Evolutionary conservation across 2,888 invertebrate genomes (phyloP), one percentile per base, ranked within the genome.

Genomic region (Zygaena filipendulae): DNA sequence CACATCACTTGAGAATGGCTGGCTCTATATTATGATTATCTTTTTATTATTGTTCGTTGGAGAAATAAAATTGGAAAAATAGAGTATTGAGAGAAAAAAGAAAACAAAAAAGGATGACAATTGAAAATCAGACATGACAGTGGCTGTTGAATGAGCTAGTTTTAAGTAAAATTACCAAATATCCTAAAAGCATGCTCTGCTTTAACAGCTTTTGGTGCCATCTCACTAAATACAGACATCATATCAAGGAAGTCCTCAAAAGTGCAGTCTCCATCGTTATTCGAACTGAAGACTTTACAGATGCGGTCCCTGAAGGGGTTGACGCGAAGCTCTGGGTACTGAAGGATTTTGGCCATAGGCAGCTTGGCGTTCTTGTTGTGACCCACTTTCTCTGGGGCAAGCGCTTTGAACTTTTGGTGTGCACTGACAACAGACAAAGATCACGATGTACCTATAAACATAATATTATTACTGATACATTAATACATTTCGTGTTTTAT

Each of bases 221-320:
- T 87, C 49, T 95, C 93, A 57, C 94, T 92, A 48, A 97, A 93
- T 10, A 95, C 95, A 0, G 95, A 95, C 90, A 96, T 95, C 95
- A 97, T 95, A 52, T 97, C 96, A 3, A 97, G 81, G 56, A 95
- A 97, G 62, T 97, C 96, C 67, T 97, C 95, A 70, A 97, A 97
- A 0, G 92, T 93, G 59, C 95, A 90, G 59, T 94, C 92, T 3
- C 95, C 95, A 61, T 92, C 91, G 40, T 91, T 91, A 58, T 88
- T 90, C 1, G 91, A 91, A 58, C 91, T 92, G 48, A 92, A 92
- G n/a, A 95, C 92, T 60, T 91, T 90, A 53, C 95, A 95, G 39
- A 97, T 94, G 29, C 95, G 80, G 51, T 95, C 92, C 20, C 91
- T 87, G 67, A 97, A 96, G 1, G 96, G 96, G 68, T 96, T 96